Evolutionary conservation across 2,888 invertebrate species (phyloP).

Genomic region (Baccha elongata): DNA sequence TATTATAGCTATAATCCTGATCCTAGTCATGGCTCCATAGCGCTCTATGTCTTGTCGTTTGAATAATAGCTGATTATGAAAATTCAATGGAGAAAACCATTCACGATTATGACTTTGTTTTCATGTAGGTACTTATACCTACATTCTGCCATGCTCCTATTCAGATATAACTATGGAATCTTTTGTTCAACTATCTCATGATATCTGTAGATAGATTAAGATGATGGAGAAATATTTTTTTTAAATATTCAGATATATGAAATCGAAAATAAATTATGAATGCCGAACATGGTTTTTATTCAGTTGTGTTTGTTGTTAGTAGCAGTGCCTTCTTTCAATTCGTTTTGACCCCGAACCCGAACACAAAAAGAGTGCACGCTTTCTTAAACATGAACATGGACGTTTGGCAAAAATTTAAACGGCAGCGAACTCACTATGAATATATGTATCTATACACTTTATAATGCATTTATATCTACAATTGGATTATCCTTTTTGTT

Average conservation of each 20-base stretch:
- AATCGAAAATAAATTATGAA: slow-evolving; percentile 68
- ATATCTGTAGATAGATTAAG: slow-evolving; percentile 38
- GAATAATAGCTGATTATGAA: slow-evolving; percentile 34
- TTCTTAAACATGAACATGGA: slow-evolving; percentile 1
- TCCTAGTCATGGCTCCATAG: slow-evolving; percentile 15
- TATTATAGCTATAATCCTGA: slow-evolving; percentile 35
- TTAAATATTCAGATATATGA: slow-evolving; percentile 60
- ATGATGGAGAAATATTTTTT: slow-evolving; percentile 49
- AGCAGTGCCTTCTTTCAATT: neutral
- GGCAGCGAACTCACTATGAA: neutral
- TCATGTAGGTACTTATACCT: slow-evolving; percentile 14
- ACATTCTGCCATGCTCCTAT: slow-evolving; percentile 11
- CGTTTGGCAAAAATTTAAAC: neutral
- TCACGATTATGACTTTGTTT: slow-evolving; percentile 50
- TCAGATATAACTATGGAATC: slow-evolving; percentile 54
- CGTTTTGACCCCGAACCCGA: slow-evolving; percentile 22
- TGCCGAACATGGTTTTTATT: slow-evolving; percentile 8
- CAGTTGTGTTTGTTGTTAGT: slow-evolving; percentile 28
- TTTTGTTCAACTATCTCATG: slow-evolving; percentile 56
- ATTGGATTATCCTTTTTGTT: slow-evolving; percentile 34
- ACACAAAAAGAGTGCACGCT: neutral
- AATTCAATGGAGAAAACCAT: slow-evolving; percentile 35
- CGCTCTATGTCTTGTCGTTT: neutral
- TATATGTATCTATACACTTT: slow-evolving; percentile 7
- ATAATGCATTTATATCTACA: slow-evolving; percentile 8